These are phyloP conservation scores for Xiphorhynchus elegans DNA, from an alignment of 2,113 vertebrate species.

Conservation along the genomic window DNA sequence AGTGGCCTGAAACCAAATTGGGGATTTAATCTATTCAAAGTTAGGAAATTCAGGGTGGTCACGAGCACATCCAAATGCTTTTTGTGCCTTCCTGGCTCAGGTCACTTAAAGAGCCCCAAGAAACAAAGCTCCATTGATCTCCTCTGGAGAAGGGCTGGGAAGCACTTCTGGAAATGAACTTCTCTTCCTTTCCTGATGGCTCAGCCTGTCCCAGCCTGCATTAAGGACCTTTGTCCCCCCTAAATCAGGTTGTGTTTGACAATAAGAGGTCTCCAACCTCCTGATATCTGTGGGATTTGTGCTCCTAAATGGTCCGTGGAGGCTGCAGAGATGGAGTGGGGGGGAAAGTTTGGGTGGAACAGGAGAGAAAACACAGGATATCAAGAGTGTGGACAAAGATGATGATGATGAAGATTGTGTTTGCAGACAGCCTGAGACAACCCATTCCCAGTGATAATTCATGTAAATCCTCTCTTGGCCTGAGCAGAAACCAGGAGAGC, in stretches of 20 bases:
- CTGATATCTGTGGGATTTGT: rapidly evolving
- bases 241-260: background rate
- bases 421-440: background rate
- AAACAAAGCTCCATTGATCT: background rate
- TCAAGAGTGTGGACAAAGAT: background rate
- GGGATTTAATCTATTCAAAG: background rate
- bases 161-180: background rate
- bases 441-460: background rate
- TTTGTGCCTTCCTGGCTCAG: background rate
- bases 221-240: background rate
- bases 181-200: background rate
- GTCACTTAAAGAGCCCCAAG: background rate
- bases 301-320: rapidly evolving
- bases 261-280: background rate
- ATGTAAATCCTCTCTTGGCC: background rate
- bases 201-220: background rate
- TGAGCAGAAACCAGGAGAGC: background rate
- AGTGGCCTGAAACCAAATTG: too few species aligned
- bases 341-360: background rate
- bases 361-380: background rate
- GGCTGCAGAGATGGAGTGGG: background rate
- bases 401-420: background rate
- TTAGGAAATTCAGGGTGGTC: background rate
- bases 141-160: background rate
- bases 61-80: background rate